Evolutionary conservation across 2,797 vertebrate species (phyloP), one percentile per base, ranked within the genome.

Genomic region (Triplophysa bombifrons): DNA sequence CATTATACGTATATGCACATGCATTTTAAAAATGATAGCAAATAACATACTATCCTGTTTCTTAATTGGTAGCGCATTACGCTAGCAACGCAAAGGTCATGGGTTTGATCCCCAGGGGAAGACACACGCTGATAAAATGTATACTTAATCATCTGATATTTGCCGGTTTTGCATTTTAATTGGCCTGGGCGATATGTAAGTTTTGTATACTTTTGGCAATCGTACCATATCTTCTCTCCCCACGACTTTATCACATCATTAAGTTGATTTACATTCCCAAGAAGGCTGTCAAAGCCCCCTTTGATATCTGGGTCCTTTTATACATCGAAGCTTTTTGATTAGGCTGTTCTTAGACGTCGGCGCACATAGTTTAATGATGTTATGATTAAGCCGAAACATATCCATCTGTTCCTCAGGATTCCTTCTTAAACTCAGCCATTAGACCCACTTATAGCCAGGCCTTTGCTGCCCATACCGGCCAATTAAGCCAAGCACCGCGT

Each of bases 321-420:
- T 66, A 38, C 13, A 70, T 75, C 68, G 27, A 60, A 48, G 55
- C 19, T 25, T 78, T 76, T 86, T 76, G 55, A 85, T 85, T 80
- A 83, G 84, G 56, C 50, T 78, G 84, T 82, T 81, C 85, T 86
- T 88, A 86, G 82, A 90, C 84, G 83, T 74, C 81, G 83, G 81
- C 82, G 76, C 77, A 81, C 85, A 89, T 87, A 90, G 86, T 90
- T 86, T 82, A 85, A 89, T 30, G 74, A 83, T 89, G 88, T 89
- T 90, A 86, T 90, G 86, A 88, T 90, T 88, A 84, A 86, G 79
- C 60, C 67, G 72, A 86, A 90, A 86, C 72, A 71, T 85, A 89
- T 90, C 86, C 91, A 94, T 86, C 92, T 93, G 84, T 92, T 93
- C 91, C 89, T 86, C 83, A 73, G 88, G 88, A 90, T 91, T 88